Evolutionary conservation across 2,888 invertebrate genomes (phyloP), one percentile per base, ranked within the genome.

Genomic region (Diloba caeruleocephala): DNA sequence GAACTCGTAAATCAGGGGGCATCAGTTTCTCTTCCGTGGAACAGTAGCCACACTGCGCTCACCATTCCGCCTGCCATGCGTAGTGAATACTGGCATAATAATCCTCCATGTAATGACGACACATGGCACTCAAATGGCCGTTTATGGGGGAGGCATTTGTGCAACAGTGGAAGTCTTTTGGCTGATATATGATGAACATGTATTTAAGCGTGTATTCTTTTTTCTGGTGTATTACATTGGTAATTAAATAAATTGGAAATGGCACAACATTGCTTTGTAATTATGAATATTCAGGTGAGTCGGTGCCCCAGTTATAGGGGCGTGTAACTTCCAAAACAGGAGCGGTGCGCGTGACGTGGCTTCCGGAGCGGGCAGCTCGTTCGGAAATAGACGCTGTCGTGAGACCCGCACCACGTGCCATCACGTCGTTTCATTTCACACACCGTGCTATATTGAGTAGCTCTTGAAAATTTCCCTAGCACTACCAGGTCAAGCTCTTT

Each of bases 341-440:
- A 63, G 42, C 57, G 37, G 58, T 61, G 54, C 69, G 70, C 78
- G 76, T 80, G 82, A 78, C 81, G 62, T 54, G 60, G 74, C 69
- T 82, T 85, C 88, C 85, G 80, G 69, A 67, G 55, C 52, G 46
- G 56, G 49, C 51, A 61, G 76, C 69, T 74, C 71, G 66, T 73
- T 79, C 85, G 88, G 88, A 90, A 89, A 89, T 88, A 78, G 81
- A 87, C 75, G 72, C 78, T 86, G 87, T 81, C 86, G 61, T 60
- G 76, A 52, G 70, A 50, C 53, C 60, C 50, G 48, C 53, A 61
- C 45, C 57, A 53, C 43, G 58, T 69, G 63, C 66, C 67, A 49
- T 61, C 65, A 67, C 54, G 56, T 57, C 39, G 48, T 44, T 59
- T 48, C 57, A 63, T 69, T 69, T 67, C 60, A 60, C 51, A 56